These are phyloP conservation scores for Phyllopteryx taeniolatus DNA, from an alignment of 2,113 vertebrate species.

Conservation along the genomic window DNA sequence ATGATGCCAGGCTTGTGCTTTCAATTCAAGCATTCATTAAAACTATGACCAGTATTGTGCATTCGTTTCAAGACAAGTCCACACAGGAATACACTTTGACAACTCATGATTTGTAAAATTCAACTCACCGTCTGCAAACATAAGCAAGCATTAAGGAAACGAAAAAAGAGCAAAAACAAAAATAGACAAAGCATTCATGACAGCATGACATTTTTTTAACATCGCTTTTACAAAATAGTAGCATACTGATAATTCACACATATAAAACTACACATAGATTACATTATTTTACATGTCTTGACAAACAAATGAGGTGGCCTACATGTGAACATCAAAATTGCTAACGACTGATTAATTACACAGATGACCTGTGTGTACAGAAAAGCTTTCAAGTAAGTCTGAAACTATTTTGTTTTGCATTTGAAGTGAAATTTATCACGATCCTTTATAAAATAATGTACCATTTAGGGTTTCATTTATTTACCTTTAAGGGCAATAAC, in stretches of 20 bases:
- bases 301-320: conserved; percentile 60
- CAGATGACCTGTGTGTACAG: conserved; percentile 46
- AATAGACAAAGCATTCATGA: conserved; percentile 82
- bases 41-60: conserved; percentile 43
- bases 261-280: conserved; percentile 27
- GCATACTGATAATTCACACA: conserved; percentile 26
- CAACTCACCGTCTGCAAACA: conserved; percentile 99
- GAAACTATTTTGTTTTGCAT: conserved; percentile 13
- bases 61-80: conserved; percentile 72
- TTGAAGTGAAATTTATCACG: conserved; percentile 8
- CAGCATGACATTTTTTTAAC: conserved; percentile 66
- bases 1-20: conserved; percentile 15
- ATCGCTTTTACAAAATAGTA: conserved; percentile 20
- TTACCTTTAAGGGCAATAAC: conserved; percentile 99
- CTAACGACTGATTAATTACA: conserved; percentile 45
- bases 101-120: conserved; percentile 84
- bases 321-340: conserved; percentile 66
- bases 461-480: conserved; percentile 7
- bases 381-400: conserved; percentile 22
- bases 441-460: conserved; percentile 12
- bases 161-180: conserved; percentile 85
- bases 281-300: conserved; percentile 30
- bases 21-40: conserved; percentile 41
- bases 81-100: conserved; percentile 83
- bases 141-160: conserved; percentile 97